Conservation (phyloP, 2,113 vertebrate genomes). For the Phainopepla nitens region DNA sequence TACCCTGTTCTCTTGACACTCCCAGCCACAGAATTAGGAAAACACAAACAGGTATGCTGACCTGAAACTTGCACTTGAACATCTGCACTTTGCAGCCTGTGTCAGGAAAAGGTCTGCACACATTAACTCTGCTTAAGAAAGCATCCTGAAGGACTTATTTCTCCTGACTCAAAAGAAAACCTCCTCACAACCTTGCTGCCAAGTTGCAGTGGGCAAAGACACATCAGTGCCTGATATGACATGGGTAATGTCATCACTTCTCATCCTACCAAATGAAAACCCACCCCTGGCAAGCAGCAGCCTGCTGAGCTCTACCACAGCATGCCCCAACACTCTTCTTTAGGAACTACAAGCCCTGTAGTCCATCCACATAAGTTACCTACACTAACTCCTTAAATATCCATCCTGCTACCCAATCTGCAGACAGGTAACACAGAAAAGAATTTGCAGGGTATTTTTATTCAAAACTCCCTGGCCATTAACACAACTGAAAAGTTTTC, state of each 20-base stretch:
- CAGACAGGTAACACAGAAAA: not conserved
- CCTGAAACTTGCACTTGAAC: not conserved
- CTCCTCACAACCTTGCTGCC: not conserved
- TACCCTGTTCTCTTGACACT: not conserved
- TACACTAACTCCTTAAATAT: not conserved
- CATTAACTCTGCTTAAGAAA: not conserved
- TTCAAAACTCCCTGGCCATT: not conserved
- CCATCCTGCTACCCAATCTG: not conserved
- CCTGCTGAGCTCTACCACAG: not conserved
- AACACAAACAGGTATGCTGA: not conserved
- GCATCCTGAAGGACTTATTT: not conserved
- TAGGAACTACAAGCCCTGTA: fast-evolving
- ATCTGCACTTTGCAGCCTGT: not conserved
- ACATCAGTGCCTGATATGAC: not conserved
- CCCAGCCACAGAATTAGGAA: not conserved
- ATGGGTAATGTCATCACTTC: not conserved
- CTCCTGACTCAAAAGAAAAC: not conserved
- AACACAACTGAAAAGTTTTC: not conserved
- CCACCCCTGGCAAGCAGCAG: not conserved
- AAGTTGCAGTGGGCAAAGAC: not conserved
- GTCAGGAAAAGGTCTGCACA: not conserved
- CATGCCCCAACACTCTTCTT: not conserved
- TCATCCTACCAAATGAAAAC: not conserved
- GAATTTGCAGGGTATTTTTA: not conserved
- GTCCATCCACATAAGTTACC: not conserved